Evolutionary conservation across 2,888 invertebrate species (phyloP).

Genomic region (Cryptocheilus praepositus): DNA sequence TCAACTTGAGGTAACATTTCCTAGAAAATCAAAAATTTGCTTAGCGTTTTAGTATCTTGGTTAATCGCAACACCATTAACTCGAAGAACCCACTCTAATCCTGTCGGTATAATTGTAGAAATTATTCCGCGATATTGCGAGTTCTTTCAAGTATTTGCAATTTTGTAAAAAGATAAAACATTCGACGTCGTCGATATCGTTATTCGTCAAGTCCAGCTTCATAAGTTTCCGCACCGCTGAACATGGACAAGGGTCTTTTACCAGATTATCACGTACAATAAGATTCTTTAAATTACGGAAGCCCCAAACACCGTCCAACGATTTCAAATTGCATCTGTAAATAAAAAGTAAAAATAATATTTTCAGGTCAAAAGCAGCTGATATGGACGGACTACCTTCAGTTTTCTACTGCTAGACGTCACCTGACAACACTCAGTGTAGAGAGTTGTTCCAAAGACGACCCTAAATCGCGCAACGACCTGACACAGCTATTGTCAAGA

Average conservation of each 20-base stretch:
- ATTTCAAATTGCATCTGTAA: not conserved
- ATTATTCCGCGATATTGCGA: not conserved
- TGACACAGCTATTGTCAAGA: not conserved
- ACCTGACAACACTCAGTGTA: not conserved
- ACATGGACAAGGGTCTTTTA: not conserved
- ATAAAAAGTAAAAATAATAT: too few species aligned
- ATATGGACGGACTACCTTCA: too few species aligned
- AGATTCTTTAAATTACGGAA: not conserved
- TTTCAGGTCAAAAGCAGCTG: too few species aligned
- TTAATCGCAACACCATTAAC: not conserved
- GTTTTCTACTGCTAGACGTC: not conserved
- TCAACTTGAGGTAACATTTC: not conserved
- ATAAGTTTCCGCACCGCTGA: not conserved
- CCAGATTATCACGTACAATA: not conserved
- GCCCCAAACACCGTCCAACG: slow-evolving; percentile 1
- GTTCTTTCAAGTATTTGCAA: not conserved
- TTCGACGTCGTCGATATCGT: not conserved
- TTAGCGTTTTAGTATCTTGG: not conserved
- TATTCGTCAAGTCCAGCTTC: slow-evolving; percentile 1
- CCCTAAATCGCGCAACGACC: not conserved
- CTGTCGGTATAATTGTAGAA: not conserved
- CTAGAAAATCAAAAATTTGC: not conserved
- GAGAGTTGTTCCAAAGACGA: not conserved
- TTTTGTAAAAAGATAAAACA: not conserved
- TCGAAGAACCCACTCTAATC: not conserved